Evolutionary conservation across 2,888 invertebrate genomes (phyloP), one percentile per base, ranked within the genome.

Genomic region (Xanthia icteritia): DNA sequence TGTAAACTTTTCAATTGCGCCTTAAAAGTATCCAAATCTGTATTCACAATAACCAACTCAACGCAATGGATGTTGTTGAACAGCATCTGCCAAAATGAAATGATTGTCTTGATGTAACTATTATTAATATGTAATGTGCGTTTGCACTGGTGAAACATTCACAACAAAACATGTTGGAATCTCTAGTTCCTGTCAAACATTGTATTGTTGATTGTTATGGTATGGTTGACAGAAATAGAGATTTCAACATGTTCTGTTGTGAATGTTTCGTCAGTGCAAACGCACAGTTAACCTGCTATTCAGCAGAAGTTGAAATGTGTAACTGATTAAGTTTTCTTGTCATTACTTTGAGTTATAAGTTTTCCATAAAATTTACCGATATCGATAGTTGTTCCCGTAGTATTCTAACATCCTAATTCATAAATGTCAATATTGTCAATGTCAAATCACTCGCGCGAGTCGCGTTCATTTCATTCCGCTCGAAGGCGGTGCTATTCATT

Each of bases 381-480:
- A 56, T 74, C 74, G 66, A 54, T 45, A 5, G 13, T 71, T 66
- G 15, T 36, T n/a, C 0, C 0, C 23, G 9, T 20, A 48, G 5
- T 17, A 1, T 17, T 5, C 11, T 20, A 8, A n/a, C 72, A 70
- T 54, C 39, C 72, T 60, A 42, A 11, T 15, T 17, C 9, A 5
- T 15, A 77, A 65, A 83, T 56, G 83, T 82, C 80, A 83, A 42
- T 61, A 71, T 42, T 66, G 77, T 15, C 0, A 39, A 8, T 42
- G 42, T 79, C 68, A 77, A 78, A 79, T 51, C 48, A 70, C 42
- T 81, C 65, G 65, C 65, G 65, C 78, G 51, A 70, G 27, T 81
- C 56, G 65, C 83, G 56, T 74, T 86, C 74, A 76, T 80, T 85
- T 73, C 60, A 69, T 79, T 80, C 78, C 63, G 61, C 66, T 76